Percentiles rank a stretch among this genome's conserved stretches.
These are phyloP conservation scores for Dipodomys spectabilis DNA, from an alignment of 2,113 vertebrate genomes.

Conservation along the genomic window DNA sequence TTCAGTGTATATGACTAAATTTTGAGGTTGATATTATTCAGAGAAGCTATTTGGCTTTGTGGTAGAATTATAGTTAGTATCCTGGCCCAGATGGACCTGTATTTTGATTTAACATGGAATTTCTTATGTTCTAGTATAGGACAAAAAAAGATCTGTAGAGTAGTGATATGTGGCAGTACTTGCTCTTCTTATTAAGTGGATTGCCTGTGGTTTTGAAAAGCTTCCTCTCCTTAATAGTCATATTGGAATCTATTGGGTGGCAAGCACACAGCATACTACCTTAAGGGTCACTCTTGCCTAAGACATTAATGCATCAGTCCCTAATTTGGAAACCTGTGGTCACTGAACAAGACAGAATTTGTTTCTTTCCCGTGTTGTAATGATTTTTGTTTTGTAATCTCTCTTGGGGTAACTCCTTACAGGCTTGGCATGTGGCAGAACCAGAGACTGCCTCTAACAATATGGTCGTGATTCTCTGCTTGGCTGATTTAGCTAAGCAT, in stretches of 20 bases:
- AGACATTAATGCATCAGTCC: conserved; percentile 78
- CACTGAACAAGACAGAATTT: conserved; percentile 45
- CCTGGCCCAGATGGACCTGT: conserved; percentile 27
- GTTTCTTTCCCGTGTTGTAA: conserved; percentile 17
- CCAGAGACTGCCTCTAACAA: conserved; percentile 65
- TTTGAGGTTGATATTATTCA: neutral
- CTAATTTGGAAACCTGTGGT: conserved; percentile 69
- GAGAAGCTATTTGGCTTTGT: conserved; percentile 1
- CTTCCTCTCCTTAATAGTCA: conserved; percentile 77
- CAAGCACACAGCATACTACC: conserved; percentile 58
- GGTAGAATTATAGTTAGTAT: neutral
- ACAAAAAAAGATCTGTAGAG: conserved; percentile 14
- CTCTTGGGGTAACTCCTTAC: conserved; percentile 67
- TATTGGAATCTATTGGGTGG: conserved; percentile 73
- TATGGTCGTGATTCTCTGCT: conserved; percentile 72
- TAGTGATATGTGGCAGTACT: conserved; percentile 65
- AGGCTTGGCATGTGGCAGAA: conserved; percentile 62
- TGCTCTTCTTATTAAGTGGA: conserved; percentile 72
- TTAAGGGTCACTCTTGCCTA: conserved; percentile 79
- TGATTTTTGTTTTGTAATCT: conserved; percentile 62
- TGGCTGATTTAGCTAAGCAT: conserved; percentile 83
- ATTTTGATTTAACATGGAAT: conserved; percentile 47
- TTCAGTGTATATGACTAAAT: neutral
- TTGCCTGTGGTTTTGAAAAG: conserved; percentile 82
- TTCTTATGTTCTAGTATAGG: conserved; percentile 60